These are phyloP conservation scores for Melipona bicolor DNA, from an alignment of 2,888 invertebrate species.

Conservation along the genomic window DNA sequence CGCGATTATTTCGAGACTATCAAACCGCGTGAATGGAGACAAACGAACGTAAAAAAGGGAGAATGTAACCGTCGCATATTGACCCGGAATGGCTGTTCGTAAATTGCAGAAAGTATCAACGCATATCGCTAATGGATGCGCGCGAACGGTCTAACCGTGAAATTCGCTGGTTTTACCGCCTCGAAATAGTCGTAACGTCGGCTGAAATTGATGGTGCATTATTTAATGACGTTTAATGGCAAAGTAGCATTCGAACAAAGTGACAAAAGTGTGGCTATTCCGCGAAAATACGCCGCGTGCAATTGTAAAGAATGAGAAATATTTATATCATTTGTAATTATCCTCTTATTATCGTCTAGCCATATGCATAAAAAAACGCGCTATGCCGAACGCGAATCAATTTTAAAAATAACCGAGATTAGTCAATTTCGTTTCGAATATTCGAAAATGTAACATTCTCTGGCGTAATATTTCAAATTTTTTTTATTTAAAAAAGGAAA, in stretches of 20 bases:
- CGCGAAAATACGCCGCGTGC: neutral
- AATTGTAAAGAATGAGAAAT: neutral
- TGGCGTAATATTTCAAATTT: neutral
- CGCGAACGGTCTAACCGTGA: neutral
- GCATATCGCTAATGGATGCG: slow-evolving; percentile 15
- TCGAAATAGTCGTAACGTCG: slow-evolving; percentile 4
- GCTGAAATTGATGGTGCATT: slow-evolving; percentile 1
- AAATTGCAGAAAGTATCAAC: slow-evolving; percentile 18
- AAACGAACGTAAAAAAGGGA: slow-evolving; percentile 8
- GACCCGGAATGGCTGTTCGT: neutral
- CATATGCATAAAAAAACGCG: neutral
- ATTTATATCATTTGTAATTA: slow-evolving; percentile 4
- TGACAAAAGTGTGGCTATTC: neutral
- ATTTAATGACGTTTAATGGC: neutral
- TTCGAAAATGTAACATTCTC: neutral
- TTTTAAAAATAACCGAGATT: neutral
- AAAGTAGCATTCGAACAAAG: neutral
- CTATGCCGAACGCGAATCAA: neutral
- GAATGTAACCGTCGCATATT: neutral
- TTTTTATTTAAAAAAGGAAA: neutral
- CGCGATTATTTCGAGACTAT: slow-evolving; percentile 16
- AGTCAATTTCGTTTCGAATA: neutral
- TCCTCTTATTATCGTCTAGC: neutral
- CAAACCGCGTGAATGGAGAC: neutral
- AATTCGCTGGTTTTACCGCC: slow-evolving; percentile 12